Evolutionary conservation across 1,140 invertebrate species (phyloP), one percentile per base, ranked within the genome.

Genomic region (Steinernema feltiae): DNA sequence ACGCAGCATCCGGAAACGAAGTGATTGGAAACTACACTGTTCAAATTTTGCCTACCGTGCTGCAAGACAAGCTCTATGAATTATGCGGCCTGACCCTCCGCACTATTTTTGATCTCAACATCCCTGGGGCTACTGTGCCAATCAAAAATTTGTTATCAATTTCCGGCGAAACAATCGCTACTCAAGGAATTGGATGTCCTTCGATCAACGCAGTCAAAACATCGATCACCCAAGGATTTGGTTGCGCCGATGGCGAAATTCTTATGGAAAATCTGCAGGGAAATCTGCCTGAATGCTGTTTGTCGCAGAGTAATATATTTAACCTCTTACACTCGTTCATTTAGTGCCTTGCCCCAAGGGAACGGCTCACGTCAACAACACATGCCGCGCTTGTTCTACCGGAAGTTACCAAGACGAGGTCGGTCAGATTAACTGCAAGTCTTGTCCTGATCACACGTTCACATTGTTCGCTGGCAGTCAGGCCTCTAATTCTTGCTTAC

Each of bases 41-140:
- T 0, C 91, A 92, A n/a, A 92, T 97, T 75, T 90, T 92, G 69
- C 94, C 94, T 0, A 91, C 92, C 18, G 90, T 95, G 30, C 90
- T 91, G 76, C 93, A 96, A 88, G 92, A 92, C 1, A 92, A 94
- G 84, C 87, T 97, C 0, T 98, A 97, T 85, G 94, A 97, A 81
- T 90, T 96, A 0, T 97, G 95, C 85, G 94, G 95, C 1, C 93
- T 93, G 0, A 97, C 94, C 1, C 86, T 97, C 32, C 93, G 92
- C 81, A 89, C 97, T 1, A 94, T 97, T 80, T 97, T 97, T 84
- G 94, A 97, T 87, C 87, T 98, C 48, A 93, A 92, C 30, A 93
- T 96, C 0, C 94, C 94, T 12, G 92, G 94, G 78, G 93, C 95
- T 1, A 95, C 92, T 82, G 92, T 91, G 27, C 92, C 95, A 0